A percentile compares a stretch with the other conserved stretches of the same genome.
These are phyloP conservation scores for Azorinus chamasolen DNA, from an alignment of 2,888 invertebrate species.

Conservation along the genomic window DNA sequence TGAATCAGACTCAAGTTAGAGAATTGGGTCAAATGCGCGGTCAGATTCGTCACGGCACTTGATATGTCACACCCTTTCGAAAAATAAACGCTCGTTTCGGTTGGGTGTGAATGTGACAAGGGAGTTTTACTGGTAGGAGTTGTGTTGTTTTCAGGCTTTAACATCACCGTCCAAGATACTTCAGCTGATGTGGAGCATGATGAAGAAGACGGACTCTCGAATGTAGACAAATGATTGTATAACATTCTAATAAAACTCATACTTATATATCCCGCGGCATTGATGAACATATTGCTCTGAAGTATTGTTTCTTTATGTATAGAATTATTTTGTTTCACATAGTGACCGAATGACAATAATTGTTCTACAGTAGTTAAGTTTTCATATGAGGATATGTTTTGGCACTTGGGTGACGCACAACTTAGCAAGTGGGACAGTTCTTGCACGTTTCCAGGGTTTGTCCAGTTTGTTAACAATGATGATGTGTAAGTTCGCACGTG, in stretches of 20 bases:
- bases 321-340: conserved; percentile 6
- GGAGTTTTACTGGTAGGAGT: too few species aligned
- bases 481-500: neutral
- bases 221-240: neutral
- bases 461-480: neutral
- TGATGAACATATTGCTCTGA: neutral
- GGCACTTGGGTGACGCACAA: too few species aligned
- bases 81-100: neutral
- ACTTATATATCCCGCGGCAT: neutral
- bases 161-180: too few species aligned
- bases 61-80: conserved; percentile 3
- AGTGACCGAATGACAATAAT: conserved; percentile 12
- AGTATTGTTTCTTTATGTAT: conserved; percentile 4
- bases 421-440: too few species aligned
- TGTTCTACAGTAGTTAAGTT: neutral
- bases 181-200: too few species aligned
- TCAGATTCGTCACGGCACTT: conserved; percentile 3
- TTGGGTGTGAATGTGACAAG: too few species aligned
- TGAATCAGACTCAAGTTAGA: conserved; percentile 1
- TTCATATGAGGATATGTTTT: neutral
- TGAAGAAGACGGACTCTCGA: too few species aligned
- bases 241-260: neutral
- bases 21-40: conserved; percentile 15
- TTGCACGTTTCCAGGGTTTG: neutral
- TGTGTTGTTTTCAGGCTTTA: too few species aligned